Percentiles rank a stretch among this genome's conserved stretches.
phyloP scores from a whole-genome alignment of 2,797 vertebrate genomes.

The Scomberomorus guttatus region DNA sequence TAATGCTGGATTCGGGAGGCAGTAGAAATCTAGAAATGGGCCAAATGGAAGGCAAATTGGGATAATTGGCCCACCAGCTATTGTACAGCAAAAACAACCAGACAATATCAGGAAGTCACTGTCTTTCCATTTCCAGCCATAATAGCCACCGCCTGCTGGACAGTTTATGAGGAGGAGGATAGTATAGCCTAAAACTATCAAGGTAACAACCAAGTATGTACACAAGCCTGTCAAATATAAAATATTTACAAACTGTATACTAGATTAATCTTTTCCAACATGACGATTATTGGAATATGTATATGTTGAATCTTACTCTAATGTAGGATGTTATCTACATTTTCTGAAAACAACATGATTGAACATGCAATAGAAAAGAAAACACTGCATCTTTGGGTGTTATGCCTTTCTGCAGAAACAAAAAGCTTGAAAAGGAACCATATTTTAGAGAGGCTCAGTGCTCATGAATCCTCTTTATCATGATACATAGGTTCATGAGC shows the following conservation, averaged over 20 bases:
- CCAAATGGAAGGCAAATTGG: background rate
- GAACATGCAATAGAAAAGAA: conserved; percentile 3
- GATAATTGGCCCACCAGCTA: conserved; percentile 16
- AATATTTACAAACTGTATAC: background rate
- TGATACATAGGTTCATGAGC: conserved; percentile 77
- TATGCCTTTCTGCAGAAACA: conserved; percentile 42
- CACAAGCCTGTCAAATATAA: background rate
- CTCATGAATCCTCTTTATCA: conserved; percentile 78
- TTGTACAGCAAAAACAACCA: conserved; percentile 5
- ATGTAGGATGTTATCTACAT: background rate
- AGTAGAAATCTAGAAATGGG: conserved; percentile 28
- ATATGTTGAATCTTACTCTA: too few species aligned
- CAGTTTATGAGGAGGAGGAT: background rate
- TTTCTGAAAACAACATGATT: conserved; percentile 8
- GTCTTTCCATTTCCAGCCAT: background rate
- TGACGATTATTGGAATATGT: too few species aligned
- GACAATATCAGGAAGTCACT: background rate
- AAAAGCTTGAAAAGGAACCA: conserved; percentile 49
- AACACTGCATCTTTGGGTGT: conserved; percentile 30
- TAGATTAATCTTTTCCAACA: background rate
- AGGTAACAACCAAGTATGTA: background rate
- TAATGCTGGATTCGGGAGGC: conserved; percentile 13
- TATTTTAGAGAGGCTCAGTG: conserved; percentile 61
- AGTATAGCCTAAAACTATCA: background rate
- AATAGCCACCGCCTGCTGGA: conserved; percentile 12